These are phyloP conservation scores for Ficedula albicollis DNA, from an alignment of 2,797 vertebrate genomes.

Conservation along the genomic window DNA sequence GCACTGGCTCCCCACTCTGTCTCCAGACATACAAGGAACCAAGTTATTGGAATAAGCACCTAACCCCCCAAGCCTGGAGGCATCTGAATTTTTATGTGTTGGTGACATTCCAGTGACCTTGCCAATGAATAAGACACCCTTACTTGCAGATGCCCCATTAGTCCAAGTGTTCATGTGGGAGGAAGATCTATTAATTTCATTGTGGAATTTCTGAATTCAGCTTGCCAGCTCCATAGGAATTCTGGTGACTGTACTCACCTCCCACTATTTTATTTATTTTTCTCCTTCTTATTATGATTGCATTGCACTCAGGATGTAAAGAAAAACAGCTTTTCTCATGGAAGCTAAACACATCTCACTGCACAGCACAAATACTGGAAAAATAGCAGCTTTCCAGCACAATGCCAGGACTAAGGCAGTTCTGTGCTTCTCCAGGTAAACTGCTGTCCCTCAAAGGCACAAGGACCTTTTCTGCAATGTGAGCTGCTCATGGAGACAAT, in stretches of 20 bases:
- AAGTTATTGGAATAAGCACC: not conserved
- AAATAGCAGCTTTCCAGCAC: not conserved
- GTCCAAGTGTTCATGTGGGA: not conserved
- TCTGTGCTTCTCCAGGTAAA: not conserved
- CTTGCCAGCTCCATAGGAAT: not conserved
- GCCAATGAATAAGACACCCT: not conserved
- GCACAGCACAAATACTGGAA: not conserved
- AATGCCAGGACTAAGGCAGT: not conserved
- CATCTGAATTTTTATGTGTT: not conserved
- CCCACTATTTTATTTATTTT: not conserved
- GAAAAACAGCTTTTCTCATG: not conserved
- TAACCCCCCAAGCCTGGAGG: not conserved
- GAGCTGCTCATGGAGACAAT: not conserved
- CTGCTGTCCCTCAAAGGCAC: not conserved
- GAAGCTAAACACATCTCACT: not conserved
- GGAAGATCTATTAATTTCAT: not conserved
- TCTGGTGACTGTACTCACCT: not conserved
- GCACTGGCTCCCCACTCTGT: not conserved
- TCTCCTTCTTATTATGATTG: not conserved
- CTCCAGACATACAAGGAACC: not conserved
- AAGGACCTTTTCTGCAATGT: not conserved
- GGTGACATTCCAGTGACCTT: not conserved
- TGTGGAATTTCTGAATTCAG: not conserved
- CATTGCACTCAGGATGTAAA: not conserved
- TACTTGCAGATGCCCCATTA: not conserved